phyloP scores from a whole-genome alignment of 2,797 vertebrate species.

The Clamator glandarius region DNA sequence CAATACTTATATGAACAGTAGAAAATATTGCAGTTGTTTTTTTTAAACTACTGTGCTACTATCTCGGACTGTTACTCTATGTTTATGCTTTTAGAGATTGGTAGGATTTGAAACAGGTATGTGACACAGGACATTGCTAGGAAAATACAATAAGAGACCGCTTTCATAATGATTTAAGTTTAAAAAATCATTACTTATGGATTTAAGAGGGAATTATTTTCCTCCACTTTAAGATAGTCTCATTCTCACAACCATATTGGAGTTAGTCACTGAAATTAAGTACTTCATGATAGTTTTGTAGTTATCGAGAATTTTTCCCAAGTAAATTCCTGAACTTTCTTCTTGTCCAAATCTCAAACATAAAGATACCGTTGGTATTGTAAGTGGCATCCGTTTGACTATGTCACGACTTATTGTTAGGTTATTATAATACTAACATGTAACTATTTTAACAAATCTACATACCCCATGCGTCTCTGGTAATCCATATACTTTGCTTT shows the following conservation, averaged over 20 bases:
- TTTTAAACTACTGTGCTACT: not conserved
- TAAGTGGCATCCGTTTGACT: not conserved
- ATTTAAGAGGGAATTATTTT: not conserved
- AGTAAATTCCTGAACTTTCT: not conserved
- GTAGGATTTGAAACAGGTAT: not conserved
- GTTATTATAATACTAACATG: not conserved
- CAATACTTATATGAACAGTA: not conserved
- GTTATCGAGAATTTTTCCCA: not conserved
- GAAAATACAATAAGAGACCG: not conserved
- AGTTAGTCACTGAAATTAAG: not conserved
- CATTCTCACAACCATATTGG: not conserved
- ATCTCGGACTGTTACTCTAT: not conserved
- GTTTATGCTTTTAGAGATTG: not conserved
- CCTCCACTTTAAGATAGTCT: not conserved
- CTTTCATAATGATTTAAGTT: not conserved
- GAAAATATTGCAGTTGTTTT: not conserved
- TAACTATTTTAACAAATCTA: not conserved
- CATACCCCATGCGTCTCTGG: not conserved
- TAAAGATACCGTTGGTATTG: not conserved
- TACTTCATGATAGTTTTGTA: not conserved
- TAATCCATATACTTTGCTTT: not conserved
- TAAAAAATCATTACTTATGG: not conserved
- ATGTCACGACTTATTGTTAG: not conserved
- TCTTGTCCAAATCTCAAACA: not conserved
- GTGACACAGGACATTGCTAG: not conserved